A percentile compares a stretch with the other conserved stretches of the same genome.
Conservation (phyloP, 2,888 invertebrate genomes). For the Meliscaeva auricollis region DNA sequence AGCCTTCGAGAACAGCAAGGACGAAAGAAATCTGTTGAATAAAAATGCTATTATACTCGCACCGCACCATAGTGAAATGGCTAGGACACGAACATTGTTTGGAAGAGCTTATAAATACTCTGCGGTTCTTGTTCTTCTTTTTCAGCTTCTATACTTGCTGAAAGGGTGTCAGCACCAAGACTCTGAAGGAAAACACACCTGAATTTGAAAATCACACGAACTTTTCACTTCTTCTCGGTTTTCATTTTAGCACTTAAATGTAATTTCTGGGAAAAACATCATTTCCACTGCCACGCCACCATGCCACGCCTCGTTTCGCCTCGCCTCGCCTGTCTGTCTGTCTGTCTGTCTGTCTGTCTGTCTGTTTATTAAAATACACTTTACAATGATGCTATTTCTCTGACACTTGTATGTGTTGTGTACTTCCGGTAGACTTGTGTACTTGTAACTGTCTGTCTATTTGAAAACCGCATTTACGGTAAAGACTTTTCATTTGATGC, state of each 20-base stretch:
- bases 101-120: conserved; percentile 37
- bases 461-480: conserved; percentile 32
- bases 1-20: not conserved
- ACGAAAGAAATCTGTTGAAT: conserved; percentile 16
- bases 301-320: not conserved
- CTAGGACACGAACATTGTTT: conserved; percentile 55
- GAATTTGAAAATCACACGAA: conserved; percentile 64
- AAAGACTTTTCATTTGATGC: conserved; percentile 25
- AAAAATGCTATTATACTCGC: conserved; percentile 43
- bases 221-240: conserved; percentile 18
- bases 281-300: conserved; percentile 44
- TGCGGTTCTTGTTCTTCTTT: not conserved
- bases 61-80: conserved; percentile 46
- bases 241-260: conserved; percentile 53
- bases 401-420: conserved; percentile 56
- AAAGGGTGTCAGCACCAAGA: conserved; percentile 46
- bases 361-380: conserved; percentile 64
- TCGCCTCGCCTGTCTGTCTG: not conserved
- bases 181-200: conserved; percentile 45
- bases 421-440: conserved; percentile 54
- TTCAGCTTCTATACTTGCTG: not conserved
- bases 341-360: conserved; percentile 31
- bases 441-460: conserved; percentile 62
- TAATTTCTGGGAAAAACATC: conserved; percentile 62
- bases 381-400: conserved; percentile 46